Evolutionary conservation across 2,888 invertebrate genomes (phyloP).

Genomic region (Lycophotia porphyrea): DNA sequence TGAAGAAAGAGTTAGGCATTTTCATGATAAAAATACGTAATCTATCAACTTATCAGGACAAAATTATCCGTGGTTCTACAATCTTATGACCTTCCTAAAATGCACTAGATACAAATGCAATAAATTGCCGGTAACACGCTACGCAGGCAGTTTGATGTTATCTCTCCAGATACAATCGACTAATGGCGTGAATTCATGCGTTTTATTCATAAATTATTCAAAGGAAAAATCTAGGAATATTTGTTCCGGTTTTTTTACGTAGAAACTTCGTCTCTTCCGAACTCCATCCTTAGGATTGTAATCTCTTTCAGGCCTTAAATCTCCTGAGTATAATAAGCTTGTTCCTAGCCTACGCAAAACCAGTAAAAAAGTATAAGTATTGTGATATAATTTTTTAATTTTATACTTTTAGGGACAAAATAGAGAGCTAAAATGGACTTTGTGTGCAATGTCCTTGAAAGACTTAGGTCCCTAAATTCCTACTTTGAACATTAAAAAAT

Average conservation of each 20-base stretch:
- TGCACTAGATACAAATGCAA: slow-evolving; percentile 68
- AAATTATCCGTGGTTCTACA: slow-evolving; percentile 32
- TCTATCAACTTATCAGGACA: slow-evolving; percentile 41
- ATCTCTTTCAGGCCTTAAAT: neutral
- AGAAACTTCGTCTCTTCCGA: slow-evolving; percentile 2
- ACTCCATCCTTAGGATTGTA: neutral
- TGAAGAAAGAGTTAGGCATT: slow-evolving; percentile 8
- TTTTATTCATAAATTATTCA: slow-evolving; percentile 48
- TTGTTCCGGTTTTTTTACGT: slow-evolving; percentile 7
- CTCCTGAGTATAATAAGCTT: neutral
- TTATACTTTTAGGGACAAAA: neutral
- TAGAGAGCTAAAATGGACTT: neutral
- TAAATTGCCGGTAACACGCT: slow-evolving; percentile 55
- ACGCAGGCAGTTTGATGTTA: slow-evolving; percentile 51
- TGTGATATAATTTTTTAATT: neutral
- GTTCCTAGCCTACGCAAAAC: neutral
- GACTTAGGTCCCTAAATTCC: neutral
- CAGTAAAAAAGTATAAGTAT: neutral
- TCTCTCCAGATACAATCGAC: slow-evolving; percentile 52
- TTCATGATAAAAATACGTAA: slow-evolving; percentile 36
- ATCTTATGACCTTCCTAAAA: slow-evolving; percentile 65
- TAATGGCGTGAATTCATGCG: slow-evolving; percentile 42
- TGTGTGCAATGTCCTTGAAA: neutral
- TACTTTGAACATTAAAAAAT: too few species aligned
- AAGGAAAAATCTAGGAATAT: slow-evolving; percentile 27